Conservation (phyloP, 2,797 vertebrate species). For the Aythya fuligula region DNA sequence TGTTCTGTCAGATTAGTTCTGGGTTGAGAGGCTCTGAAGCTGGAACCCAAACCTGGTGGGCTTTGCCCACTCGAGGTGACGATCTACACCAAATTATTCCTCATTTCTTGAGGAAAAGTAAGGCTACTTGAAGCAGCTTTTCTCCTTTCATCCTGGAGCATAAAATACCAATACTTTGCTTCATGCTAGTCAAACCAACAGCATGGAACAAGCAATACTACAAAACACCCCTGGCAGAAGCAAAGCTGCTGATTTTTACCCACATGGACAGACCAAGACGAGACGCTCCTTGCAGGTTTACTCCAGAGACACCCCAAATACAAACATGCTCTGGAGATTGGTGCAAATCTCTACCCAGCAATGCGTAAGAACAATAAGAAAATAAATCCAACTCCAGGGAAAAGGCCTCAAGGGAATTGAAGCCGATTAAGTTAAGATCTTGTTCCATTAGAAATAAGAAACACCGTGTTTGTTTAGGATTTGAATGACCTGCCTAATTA, state of each 20-base stretch:
- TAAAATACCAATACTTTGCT: neutral
- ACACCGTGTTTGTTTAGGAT: conserved; percentile 46
- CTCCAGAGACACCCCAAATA: neutral
- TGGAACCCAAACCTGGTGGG: neutral
- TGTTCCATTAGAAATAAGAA: conserved; percentile 68
- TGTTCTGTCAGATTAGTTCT: neutral
- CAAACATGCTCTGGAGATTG: neutral
- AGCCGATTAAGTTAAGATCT: conserved; percentile 50
- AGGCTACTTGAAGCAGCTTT: neutral
- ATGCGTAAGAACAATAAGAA: conserved; percentile 40
- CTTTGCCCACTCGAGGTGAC: neutral
- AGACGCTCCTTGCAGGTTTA: neutral
- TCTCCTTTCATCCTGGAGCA: neutral
- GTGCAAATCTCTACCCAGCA: conserved; percentile 63
- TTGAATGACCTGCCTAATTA: conserved; percentile 72
- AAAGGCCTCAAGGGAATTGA: conserved; percentile 50
- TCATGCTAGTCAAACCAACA: fast-evolving
- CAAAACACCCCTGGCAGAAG: neutral
- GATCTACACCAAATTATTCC: neutral
- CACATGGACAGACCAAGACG: neutral
- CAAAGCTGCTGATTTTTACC: neutral
- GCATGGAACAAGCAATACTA: neutral
- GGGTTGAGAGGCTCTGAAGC: neutral
- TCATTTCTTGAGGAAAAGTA: neutral
- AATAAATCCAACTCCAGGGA: conserved; percentile 61